Conservation (phyloP, 2,113 vertebrate species). For the Axis porcinus region DNA sequence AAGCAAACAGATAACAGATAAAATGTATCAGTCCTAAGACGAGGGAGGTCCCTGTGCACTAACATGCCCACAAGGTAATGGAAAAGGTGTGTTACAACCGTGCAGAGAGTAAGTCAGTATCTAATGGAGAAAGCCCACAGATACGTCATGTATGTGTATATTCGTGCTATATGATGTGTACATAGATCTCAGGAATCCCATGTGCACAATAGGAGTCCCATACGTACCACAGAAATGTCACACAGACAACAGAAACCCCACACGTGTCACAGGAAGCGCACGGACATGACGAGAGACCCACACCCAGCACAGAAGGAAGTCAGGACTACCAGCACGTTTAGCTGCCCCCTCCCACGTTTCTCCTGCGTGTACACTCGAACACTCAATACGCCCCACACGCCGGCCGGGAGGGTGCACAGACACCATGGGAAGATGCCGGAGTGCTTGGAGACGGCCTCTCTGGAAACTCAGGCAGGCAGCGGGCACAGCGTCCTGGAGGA, state of each 20-base stretch:
- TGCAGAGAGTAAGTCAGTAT: too few species aligned
- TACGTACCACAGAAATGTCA: neutral
- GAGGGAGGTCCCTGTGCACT: neutral
- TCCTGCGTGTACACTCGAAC: neutral
- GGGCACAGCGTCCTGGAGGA: fast-evolving
- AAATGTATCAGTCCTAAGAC: neutral
- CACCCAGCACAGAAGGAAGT: neutral
- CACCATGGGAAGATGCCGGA: neutral
- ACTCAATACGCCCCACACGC: fast-evolving
- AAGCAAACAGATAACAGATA: neutral
- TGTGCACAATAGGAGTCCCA: fast-evolving
- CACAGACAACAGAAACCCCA: neutral
- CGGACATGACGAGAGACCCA: neutral
- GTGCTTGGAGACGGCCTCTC: neutral
- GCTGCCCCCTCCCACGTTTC: fast-evolving
- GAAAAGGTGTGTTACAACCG: too few species aligned
- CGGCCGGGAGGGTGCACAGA: neutral
- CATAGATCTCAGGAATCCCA: fast-evolving
- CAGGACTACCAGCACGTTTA: neutral
- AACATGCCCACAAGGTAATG: fast-evolving
- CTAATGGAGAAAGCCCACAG: neutral
- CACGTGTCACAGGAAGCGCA: neutral
- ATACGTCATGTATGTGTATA: fast-evolving
- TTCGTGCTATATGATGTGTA: neutral
- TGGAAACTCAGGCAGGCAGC: neutral